phyloP scores from a whole-genome alignment of 2,113 vertebrate species.

The Odobenus rosmarus region DNA sequence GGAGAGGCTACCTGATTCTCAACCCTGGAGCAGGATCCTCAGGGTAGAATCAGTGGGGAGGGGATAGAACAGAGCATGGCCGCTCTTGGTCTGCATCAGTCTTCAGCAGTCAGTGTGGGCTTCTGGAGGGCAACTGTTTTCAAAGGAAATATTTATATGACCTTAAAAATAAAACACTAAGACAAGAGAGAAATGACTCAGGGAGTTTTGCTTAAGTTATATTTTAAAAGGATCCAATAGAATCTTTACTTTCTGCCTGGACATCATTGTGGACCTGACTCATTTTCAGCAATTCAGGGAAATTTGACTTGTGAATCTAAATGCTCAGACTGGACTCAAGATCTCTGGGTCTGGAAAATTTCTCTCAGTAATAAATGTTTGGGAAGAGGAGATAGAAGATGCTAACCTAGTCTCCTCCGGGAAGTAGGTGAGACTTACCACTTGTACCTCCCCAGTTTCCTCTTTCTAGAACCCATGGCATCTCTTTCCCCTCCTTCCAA shows the following conservation, averaged over 20 bases:
- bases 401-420: not conserved
- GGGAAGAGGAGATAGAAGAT: not conserved
- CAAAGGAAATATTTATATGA: not conserved
- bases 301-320: not conserved
- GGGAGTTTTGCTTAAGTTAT: not conserved
- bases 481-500: not conserved
- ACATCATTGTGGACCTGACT: not conserved
- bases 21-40: too few species aligned
- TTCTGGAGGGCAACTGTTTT: not conserved
- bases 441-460: not conserved
- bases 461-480: rapidly evolving
- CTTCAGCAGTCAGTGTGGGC: not conserved
- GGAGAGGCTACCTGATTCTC: not conserved
- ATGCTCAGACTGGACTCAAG: not conserved
- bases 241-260: constrained; percentile 24
- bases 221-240: not conserved
- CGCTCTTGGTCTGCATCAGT: rapidly evolving
- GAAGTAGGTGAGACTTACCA: not conserved
- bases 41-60: too few species aligned
- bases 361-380: not conserved
- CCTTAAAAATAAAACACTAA: not conserved
- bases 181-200: not conserved
- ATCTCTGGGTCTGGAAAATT: constrained; percentile 20
- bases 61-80: rapidly evolving
- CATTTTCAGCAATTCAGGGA: not conserved